Evolutionary conservation across 1,140 invertebrate species (phyloP).

Genomic region (Psilanteris sp.): DNA sequence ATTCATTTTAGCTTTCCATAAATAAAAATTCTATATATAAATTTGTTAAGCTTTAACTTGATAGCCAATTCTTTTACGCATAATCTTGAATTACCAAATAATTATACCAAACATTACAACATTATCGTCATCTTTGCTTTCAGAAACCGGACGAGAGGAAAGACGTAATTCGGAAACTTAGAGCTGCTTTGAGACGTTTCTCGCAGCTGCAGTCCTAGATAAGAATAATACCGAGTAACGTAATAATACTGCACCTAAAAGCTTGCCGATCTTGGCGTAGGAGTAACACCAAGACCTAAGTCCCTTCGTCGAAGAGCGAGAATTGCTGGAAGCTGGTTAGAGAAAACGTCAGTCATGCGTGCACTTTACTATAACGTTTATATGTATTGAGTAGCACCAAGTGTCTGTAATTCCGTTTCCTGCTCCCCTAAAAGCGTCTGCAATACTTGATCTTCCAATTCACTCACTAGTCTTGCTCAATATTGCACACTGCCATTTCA

Average conservation of each 20-base stretch:
- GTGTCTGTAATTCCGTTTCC: constrained; percentile 60
- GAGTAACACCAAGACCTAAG: constrained; percentile 39
- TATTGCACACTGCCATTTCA: constrained; percentile 31
- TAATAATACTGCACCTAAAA: constrained; percentile 67
- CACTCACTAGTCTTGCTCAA: constrained; percentile 30
- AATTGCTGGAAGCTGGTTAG: constrained; percentile 51
- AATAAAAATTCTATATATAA: too few species aligned
- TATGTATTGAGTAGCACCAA: constrained; percentile 34
- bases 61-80: constrained; percentile 14
- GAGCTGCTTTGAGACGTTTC: constrained; percentile 57
- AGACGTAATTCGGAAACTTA: constrained; percentile 56
- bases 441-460: constrained; percentile 59
- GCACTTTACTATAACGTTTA: constrained; percentile 41
- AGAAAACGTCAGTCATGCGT: constrained; percentile 63
- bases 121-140: constrained; percentile 50
- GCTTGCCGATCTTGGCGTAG: constrained; percentile 47
- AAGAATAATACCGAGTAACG: constrained; percentile 68
- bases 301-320: constrained; percentile 28
- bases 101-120: constrained; percentile 42
- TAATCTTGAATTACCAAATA: constrained; percentile 38
- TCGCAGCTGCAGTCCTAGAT: constrained; percentile 57
- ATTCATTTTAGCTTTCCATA: too few species aligned
- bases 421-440: constrained; percentile 55
- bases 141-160: constrained; percentile 6
- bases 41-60: too few species aligned